Evolutionary conservation across 2,888 invertebrate species (phyloP).

Genomic region (Nymphalis c-album): DNA sequence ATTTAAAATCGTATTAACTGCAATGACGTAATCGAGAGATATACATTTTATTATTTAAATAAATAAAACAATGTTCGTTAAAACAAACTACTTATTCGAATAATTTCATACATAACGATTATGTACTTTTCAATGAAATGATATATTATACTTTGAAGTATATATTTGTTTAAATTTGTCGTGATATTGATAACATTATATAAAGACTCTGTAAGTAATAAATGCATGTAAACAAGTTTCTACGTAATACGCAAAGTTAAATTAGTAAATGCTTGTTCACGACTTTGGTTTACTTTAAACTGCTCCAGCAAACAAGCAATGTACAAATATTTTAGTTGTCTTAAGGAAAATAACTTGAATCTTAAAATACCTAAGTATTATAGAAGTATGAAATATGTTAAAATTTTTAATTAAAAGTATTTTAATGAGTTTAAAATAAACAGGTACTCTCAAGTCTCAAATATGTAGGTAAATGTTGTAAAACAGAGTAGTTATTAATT

Average conservation of each 20-base stretch:
- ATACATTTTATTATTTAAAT: no score
- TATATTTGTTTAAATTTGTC: not conserved
- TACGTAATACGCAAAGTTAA: constrained; percentile 9
- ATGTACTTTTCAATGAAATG: not conserved
- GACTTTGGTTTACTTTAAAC: constrained; percentile 9
- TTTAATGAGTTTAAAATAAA: no score
- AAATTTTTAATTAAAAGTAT: not conserved
- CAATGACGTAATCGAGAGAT: no score
- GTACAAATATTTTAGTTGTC: not conserved
- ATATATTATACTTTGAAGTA: not conserved
- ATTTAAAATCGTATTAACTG: no score
- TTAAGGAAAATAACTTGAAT: not conserved
- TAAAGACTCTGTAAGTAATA: not conserved
- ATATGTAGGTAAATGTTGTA: no score
- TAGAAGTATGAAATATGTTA: not conserved
- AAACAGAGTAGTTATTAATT: no score
- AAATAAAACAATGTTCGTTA: no score
- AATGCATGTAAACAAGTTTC: constrained; percentile 11
- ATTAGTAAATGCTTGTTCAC: constrained; percentile 11
- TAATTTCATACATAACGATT: not conserved
- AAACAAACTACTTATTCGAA: no score
- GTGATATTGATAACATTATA: not conserved
- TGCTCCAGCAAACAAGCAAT: not conserved
- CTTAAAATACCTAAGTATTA: not conserved
- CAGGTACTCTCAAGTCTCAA: no score